phyloP scores from a whole-genome alignment of 1,140 invertebrate genomes.

The Scaptomyza pallida region DNA sequence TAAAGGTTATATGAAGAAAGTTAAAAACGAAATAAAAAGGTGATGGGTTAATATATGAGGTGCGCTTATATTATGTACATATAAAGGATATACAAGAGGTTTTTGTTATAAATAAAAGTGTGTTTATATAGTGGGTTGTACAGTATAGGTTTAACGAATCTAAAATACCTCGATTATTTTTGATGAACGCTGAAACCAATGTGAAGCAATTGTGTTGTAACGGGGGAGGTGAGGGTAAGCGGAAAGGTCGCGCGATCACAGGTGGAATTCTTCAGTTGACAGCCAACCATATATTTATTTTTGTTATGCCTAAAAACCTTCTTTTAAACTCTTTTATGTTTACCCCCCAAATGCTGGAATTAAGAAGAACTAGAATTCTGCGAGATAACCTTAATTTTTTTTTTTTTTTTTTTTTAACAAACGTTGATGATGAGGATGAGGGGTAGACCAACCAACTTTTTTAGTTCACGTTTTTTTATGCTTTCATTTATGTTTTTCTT shows the following conservation, averaged over 20 bases:
- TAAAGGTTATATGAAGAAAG: too few species aligned
- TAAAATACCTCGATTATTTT: conserved; percentile 68
- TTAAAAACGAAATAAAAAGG: too few species aligned
- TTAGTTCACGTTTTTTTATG: neutral
- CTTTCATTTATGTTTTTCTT: conserved; percentile 21
- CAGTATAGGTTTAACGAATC: conserved; percentile 20
- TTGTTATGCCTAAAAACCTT: too few species aligned
- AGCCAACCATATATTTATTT: neutral
- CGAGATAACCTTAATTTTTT: neutral
- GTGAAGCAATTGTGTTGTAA: conserved; percentile 62
- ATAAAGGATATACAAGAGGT: neutral
- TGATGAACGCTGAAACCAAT: conserved; percentile 62
- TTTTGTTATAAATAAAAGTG: conserved; percentile 1
- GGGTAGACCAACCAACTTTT: conserved; percentile 34
- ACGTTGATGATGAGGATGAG: conserved; percentile 4
- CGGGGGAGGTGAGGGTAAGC: neutral
- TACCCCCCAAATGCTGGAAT: conserved; percentile 25
- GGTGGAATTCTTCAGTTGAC: too few species aligned
- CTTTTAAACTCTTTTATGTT: too few species aligned
- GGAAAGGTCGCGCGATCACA: neutral
- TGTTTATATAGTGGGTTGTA: neutral
- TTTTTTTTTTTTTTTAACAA: conserved; percentile 1
- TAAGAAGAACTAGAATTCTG: conserved; percentile 17
- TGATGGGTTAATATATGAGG: neutral
- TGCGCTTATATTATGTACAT: conserved; percentile 4